These are phyloP conservation scores for Albula glossodonta DNA, from an alignment of 2,113 vertebrate genomes.

Conservation along the genomic window DNA sequence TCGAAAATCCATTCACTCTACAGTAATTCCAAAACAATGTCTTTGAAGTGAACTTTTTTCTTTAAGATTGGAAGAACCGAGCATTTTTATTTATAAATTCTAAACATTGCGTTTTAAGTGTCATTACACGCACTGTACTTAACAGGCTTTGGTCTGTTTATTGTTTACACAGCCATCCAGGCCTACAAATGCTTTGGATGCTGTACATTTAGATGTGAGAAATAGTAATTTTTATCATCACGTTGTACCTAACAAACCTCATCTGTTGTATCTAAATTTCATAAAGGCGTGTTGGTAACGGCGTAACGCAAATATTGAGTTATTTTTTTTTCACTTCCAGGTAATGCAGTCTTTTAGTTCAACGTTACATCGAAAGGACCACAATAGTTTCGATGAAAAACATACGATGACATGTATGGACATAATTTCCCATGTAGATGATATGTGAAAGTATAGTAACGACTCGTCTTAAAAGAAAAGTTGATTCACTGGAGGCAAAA, in stretches of 20 bases:
- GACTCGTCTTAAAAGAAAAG: no score
- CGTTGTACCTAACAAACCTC: not conserved
- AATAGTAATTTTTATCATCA: not conserved
- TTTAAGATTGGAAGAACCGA: no score
- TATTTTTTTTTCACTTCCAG: not conserved
- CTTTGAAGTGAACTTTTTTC: no score
- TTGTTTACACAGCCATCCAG: not conserved
- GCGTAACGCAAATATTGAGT: not conserved
- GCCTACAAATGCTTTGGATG: not conserved
- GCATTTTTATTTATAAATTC: not conserved
- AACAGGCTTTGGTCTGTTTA: not conserved
- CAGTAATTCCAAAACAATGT: no score
- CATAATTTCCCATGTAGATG: not conserved
- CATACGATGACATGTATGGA: not conserved
- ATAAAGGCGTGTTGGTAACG: not conserved
- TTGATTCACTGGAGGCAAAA: no score
- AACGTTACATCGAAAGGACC: not conserved
- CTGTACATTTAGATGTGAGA: not conserved
- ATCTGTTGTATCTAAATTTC: not conserved
- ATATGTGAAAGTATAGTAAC: not conserved
- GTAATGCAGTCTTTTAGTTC: not conserved
- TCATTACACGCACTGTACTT: not conserved
- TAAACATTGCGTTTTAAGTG: not conserved
- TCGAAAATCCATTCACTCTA: no score
- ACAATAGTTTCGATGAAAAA: not conserved